Evolutionary conservation across 2,888 invertebrate species (phyloP).

Genomic region (Pogonocherus hispidulus): DNA sequence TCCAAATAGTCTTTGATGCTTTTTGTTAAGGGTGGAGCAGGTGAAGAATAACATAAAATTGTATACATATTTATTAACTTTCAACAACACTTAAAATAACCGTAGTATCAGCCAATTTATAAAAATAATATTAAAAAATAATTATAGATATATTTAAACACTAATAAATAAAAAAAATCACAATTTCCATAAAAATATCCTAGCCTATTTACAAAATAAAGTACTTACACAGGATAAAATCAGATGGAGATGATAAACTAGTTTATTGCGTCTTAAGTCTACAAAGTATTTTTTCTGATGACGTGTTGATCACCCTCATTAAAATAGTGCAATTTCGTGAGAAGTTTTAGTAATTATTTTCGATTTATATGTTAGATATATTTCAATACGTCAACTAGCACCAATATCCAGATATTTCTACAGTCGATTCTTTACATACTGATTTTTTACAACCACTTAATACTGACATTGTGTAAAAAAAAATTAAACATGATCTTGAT

Average conservation of each 20-base stretch:
- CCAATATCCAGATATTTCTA: too few relatives aligned
- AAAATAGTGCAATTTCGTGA: constrained; percentile 21
- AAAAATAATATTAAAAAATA: constrained; percentile 21
- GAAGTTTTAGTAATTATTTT: background rate
- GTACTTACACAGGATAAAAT: background rate
- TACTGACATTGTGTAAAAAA: too few relatives aligned
- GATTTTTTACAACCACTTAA: too few relatives aligned
- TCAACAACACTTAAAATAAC: constrained; percentile 25
- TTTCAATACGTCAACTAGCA: too few relatives aligned
- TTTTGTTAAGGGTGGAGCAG: background rate
- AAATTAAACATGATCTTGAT: too few relatives aligned
- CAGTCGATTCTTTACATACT: too few relatives aligned
- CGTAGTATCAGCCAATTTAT: constrained; percentile 22
- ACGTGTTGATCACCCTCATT: constrained; percentile 20
- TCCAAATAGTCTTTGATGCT: background rate
- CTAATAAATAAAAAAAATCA: constrained; percentile 33
- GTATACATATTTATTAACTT: constrained; percentile 26
- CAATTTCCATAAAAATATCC: constrained; percentile 19
- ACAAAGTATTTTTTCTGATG: background rate
- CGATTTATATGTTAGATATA: background rate
- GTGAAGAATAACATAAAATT: background rate
- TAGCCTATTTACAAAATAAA: constrained; percentile 24
- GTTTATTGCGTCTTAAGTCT: constrained; percentile 25
- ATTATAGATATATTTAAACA: background rate
- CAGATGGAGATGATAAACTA: constrained; percentile 19